Evolutionary conservation across 2,888 invertebrate species (phyloP).

Genomic region (Anoplius nigerrimus): DNA sequence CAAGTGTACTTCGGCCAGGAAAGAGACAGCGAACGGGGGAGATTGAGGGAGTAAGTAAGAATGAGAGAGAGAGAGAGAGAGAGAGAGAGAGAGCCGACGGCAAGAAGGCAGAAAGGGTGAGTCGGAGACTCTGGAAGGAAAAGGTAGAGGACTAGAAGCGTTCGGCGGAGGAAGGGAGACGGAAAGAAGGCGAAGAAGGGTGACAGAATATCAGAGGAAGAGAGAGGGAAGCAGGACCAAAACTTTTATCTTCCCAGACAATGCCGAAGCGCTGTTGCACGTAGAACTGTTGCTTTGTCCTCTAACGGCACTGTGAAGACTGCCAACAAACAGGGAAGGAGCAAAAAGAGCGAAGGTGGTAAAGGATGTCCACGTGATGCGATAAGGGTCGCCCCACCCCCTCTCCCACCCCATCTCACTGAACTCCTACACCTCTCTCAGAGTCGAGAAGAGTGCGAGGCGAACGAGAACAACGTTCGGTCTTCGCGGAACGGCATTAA

Average conservation of each 20-base stretch:
- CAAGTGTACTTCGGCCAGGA: slow-evolving; percentile 59
- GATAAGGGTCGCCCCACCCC: slow-evolving; percentile 2
- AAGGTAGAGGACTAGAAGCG: no score
- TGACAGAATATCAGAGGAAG: no score
- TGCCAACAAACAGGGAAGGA: slow-evolving; percentile 20
- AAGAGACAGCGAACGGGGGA: no score
- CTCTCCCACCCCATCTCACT: neutral
- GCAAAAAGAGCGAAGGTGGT: slow-evolving; percentile 12
- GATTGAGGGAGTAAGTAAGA: no score
- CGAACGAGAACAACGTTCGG: slow-evolving; percentile 15
- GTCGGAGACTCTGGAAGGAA: no score
- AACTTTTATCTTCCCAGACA: slow-evolving; percentile 58
- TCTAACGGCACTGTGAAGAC: slow-evolving; percentile 21
- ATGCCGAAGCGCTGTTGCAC: slow-evolving; percentile 56
- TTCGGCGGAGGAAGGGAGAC: neutral
- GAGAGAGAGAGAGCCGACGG: no score
- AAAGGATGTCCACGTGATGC: neutral
- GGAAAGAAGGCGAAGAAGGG: no score
- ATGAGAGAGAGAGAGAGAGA: no score
- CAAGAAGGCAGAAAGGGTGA: slow-evolving; percentile 9
- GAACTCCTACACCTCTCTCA: neutral
- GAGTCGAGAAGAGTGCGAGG: neutral
- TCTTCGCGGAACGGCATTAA: no score
- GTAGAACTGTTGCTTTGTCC: slow-evolving; percentile 54
- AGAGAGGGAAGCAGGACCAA: slow-evolving; percentile 40